Evolutionary conservation across 2,888 invertebrate species (phyloP).

Genomic region (Drymonia ruficornis): DNA sequence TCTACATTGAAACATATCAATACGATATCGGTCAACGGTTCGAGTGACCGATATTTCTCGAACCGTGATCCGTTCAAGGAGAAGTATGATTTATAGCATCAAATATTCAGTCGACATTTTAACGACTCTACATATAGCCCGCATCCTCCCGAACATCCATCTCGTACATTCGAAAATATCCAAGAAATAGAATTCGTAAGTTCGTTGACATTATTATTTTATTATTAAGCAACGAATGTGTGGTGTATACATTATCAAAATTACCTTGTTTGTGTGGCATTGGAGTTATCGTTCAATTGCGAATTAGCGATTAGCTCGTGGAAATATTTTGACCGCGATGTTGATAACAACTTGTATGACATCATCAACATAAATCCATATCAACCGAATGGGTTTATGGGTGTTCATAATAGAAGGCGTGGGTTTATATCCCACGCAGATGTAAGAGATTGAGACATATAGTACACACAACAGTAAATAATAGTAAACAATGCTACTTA

Average conservation of each 20-base stretch:
- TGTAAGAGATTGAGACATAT: background rate
- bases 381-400: background rate
- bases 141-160: background rate
- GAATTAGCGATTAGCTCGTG: conserved; percentile 2
- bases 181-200: conserved; percentile 20
- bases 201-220: conserved; percentile 31
- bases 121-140: conserved; percentile 4
- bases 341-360: background rate
- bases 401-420: background rate
- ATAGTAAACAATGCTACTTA: too few relatives aligned
- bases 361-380: background rate
- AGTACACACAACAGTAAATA: background rate
- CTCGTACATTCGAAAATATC: conserved; percentile 9
- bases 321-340: background rate
- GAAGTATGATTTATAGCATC: conserved; percentile 20
- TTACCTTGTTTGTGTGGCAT: background rate
- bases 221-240: conserved; percentile 23
- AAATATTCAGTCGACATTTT: conserved; percentile 15
- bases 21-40: conserved; percentile 32
- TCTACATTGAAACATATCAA: conserved; percentile 15
- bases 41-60: conserved; percentile 31
- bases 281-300: background rate
- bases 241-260: background rate
- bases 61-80: conserved; percentile 25
- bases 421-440: background rate